These are phyloP conservation scores for Sminthurinus aureus DNA, from an alignment of 2,888 invertebrate species.

Conservation along the genomic window DNA sequence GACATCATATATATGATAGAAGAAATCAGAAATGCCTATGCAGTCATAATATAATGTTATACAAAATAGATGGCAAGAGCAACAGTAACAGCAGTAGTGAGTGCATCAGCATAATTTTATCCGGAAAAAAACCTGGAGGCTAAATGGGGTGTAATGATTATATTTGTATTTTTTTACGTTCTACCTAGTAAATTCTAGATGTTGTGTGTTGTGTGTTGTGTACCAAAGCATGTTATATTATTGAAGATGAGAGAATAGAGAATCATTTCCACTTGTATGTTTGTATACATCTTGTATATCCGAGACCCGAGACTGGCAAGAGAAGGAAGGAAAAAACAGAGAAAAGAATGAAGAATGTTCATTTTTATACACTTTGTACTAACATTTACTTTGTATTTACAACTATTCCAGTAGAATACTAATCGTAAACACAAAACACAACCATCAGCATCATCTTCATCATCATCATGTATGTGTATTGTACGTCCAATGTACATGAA, in stretches of 20 bases:
- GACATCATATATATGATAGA: background rate
- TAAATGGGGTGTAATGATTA: conserved; percentile 40
- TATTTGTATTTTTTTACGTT: conserved; percentile 15
- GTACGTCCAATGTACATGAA: background rate
- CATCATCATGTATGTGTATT: background rate
- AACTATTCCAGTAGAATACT: conserved; percentile 1
- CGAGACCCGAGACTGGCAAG: too few relatives aligned
- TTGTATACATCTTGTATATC: background rate
- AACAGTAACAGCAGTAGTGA: conserved; percentile 17
- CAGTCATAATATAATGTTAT: background rate
- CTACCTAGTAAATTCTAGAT: background rate
- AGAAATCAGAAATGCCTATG: background rate
- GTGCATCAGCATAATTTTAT: conserved; percentile 37
- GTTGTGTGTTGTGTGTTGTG: background rate
- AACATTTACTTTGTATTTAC: conserved; percentile 13
- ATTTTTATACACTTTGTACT: background rate
- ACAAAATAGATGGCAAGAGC: background rate
- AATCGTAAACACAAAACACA: conserved; percentile 4
- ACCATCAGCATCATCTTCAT: background rate
- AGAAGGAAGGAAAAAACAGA: background rate
- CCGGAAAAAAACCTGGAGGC: conserved; percentile 19
- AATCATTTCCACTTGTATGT: background rate
- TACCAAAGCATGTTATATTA: background rate
- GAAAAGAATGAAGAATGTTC: background rate
- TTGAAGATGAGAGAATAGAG: background rate